Evolutionary conservation across 2,888 invertebrate genomes (phyloP), one percentile per base, ranked within the genome.

Genomic region (Drosophila ochracea): DNA sequence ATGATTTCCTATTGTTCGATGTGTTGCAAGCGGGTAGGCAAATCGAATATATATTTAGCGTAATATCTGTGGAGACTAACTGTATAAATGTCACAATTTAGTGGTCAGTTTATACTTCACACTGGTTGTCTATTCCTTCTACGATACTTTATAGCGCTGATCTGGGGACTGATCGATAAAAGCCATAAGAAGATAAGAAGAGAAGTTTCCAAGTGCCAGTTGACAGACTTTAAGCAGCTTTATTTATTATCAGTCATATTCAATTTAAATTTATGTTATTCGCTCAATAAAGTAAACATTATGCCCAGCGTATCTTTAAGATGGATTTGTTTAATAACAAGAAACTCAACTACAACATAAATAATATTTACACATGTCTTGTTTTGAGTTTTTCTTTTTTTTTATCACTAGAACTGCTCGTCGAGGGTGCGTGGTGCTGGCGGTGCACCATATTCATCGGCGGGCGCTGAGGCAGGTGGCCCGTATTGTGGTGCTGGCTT

Each of bases 391-490:
- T 28, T 6, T 28, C 0, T 25, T 3, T 28, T 49, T 19, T 31
- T 10, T 41, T 68, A 54, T 6, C 25, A 55, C 80, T 91, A 92
- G 77, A 92, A 92, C 73, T 91, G 92, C 73, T 93, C 92, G 54
- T 92, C 92, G 49, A 84, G 71, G n/a, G 74, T 81, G 52, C 87
- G 88, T 10, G 87, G 87, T 33, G 90, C 88, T 37, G 71, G 84
- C 19, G 86, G 93, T 68, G 82, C 92, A 68, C 89, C 92, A 64
- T 91, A 92, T 67, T 91, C 91, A 25, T 89, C 84, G 64, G 92
- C 91, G 43, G 93, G 92, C 16, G 90, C 85, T 10, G 88, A 65
- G 55, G 90, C 90, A 35, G 93, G 92, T 3, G 93, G 93, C 28
- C 28, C 28, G 28, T 92, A 91, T 57, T 90, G 85, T 11, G 91